These are phyloP conservation scores for Chiroxiphia lanceolata DNA, from an alignment of 2,797 vertebrate genomes.

Conservation along the genomic window DNA sequence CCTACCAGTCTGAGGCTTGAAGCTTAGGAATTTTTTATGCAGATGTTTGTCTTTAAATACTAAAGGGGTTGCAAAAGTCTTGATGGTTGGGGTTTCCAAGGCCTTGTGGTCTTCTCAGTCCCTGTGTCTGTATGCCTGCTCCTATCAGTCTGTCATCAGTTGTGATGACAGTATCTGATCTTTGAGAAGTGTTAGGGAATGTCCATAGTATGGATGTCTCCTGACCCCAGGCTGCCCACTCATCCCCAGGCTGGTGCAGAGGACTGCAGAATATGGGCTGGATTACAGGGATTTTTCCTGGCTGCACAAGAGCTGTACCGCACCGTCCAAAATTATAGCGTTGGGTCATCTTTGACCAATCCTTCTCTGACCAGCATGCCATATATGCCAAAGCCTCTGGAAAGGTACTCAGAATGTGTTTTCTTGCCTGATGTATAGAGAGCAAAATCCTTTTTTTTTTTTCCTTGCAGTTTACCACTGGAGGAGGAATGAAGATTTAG, in stretches of 20 bases:
- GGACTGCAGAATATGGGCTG: background rate
- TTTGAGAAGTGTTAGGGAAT: background rate
- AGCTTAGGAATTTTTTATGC: background rate
- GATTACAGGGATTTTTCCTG: background rate
- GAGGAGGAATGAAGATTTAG: background rate
- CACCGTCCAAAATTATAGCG: background rate
- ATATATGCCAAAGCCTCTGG: background rate
- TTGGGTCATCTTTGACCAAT: background rate
- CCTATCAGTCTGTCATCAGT: background rate
- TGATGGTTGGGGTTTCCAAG: background rate
- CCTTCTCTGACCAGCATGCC: background rate
- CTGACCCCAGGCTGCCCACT: background rate
- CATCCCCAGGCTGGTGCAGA: background rate
- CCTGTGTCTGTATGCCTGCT: background rate
- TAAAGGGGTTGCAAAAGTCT: background rate
- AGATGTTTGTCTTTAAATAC: slow-evolving; percentile 16
- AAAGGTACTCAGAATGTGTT: background rate
- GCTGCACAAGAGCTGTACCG: background rate
- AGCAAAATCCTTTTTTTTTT: background rate
- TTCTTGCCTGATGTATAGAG: background rate
- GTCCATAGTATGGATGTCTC: background rate
- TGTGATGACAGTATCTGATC: background rate
- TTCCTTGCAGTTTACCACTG: background rate
- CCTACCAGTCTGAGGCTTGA: slow-evolving; percentile 11
- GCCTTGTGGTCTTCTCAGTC: background rate